Conservation (phyloP, 2,888 invertebrate genomes). For the Apeira syringaria region DNA sequence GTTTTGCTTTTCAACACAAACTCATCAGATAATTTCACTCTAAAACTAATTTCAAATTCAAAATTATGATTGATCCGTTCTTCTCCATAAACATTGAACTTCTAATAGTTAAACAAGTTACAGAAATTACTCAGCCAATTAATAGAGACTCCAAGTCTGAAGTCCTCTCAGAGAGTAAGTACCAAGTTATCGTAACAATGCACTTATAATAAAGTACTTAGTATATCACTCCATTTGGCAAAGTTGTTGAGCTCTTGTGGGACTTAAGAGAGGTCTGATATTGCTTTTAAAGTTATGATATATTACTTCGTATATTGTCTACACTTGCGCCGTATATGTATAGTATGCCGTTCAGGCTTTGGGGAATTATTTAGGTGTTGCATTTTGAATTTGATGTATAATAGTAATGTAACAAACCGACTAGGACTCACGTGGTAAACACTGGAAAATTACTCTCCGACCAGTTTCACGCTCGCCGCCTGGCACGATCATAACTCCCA, state of each 20-base stretch:
- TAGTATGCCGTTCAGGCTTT: conserved; percentile 45
- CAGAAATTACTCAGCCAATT: conserved; percentile 36
- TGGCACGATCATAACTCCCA: too few relatives aligned
- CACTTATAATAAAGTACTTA: conserved; percentile 40
- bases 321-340: conserved; percentile 53
- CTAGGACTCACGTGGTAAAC: too few relatives aligned
- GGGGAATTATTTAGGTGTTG: conserved; percentile 45
- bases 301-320: conserved; percentile 69
- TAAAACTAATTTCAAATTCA: conserved; percentile 12
- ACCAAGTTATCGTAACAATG: conserved; percentile 32
- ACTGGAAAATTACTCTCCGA: too few relatives aligned
- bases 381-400: too few relatives aligned
- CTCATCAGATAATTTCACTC: conserved; percentile 23
- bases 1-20: conserved; percentile 10
- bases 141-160: conserved; percentile 30
- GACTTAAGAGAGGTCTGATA: conserved; percentile 54
- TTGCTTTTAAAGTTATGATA: conserved; percentile 66
- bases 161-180: conserved; percentile 24
- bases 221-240: conserved; percentile 40
- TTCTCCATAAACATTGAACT: conserved; percentile 29
- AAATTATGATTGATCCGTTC: conserved; percentile 28
- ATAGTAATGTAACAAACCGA: too few relatives aligned
- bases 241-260: conserved; percentile 41
- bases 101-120: conserved; percentile 33
- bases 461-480: too few relatives aligned